phyloP scores from a whole-genome alignment of 2,113 vertebrate species.

The Nycticorax nycticorax region DNA sequence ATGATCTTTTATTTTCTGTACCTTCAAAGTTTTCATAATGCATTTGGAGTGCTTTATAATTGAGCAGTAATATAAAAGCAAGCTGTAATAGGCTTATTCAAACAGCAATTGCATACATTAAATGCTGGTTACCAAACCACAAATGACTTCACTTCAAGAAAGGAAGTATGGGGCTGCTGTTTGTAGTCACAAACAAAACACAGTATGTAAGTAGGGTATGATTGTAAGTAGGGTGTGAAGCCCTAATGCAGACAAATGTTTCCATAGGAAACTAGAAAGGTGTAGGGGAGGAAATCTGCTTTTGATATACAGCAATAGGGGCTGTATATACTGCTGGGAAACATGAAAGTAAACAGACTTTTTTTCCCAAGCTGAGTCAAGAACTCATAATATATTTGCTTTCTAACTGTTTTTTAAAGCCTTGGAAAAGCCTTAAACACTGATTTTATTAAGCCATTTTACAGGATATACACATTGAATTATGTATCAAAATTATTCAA shows the following conservation, averaged over 20 bases:
- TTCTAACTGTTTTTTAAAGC: not conserved
- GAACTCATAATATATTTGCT: not conserved
- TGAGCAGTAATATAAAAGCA: not conserved
- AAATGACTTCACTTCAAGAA: not conserved
- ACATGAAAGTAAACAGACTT: not conserved
- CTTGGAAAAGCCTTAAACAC: not conserved
- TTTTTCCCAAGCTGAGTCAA: not conserved
- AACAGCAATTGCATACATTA: not conserved
- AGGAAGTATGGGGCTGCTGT: not conserved
- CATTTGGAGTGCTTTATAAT: conserved; percentile 26
- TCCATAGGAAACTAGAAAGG: not conserved
- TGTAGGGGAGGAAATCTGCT: not conserved
- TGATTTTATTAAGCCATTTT: not conserved
- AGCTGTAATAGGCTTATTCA: not conserved
- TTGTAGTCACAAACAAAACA: not conserved
- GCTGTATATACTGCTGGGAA: not conserved
- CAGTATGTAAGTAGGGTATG: not conserved
- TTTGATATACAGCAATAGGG: not conserved
- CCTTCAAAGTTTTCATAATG: conserved; percentile 8
- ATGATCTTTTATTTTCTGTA: conserved; percentile 37
- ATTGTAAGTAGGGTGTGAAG: not conserved
- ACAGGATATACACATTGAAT: not conserved
- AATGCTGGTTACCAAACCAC: not conserved
- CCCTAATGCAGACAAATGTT: not conserved
- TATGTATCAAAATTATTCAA: conserved; percentile 21